Base-by-base conservation (phyloP, 2,888 invertebrate species). In the Microctonus brassicae region DNA sequence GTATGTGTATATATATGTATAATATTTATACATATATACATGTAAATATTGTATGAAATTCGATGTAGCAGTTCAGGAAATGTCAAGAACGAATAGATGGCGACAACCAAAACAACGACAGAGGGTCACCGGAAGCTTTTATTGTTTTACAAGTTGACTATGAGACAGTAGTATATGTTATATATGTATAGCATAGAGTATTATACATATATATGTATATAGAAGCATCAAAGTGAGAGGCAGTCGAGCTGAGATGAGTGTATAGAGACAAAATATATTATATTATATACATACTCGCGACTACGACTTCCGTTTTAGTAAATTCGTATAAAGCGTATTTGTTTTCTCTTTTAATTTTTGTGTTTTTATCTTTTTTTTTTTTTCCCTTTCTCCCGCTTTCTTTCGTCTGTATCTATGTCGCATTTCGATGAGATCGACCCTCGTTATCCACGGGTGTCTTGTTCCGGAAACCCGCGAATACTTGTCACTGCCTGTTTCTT, bases 141-240 rank as follows among this genome's bases (percentile, higher is more conserved):
- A 87, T 85, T 85, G 87, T 86, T 85, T 86, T 85, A 87, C 86
- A 85, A 86, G 87, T 85, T 86, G 80, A 79, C 77, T 72, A 75
- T 73, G 34, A 13, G 47, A 47, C 6, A 5, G 10, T n/a, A 53
- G 22, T 11, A 24, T 17, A 47, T 22, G 29, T 10, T 10, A 10
- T 36, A 36, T 36, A 10, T 1, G 36, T 10, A 36, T 10, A 36
- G 36, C 1, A 36, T 9, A 10, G 10, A 36, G 1, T 9, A 36
- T 9, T 36, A 36, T 5, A 36, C 10, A 36, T 36, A 36, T 10
- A 36, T 17, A 47, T 47, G 33, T 47, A 53, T 64, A n/a, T n/a
- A n/a, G n/a, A n/a, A n/a, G n/a, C n/a, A n/a, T n/a, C n/a, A n/a
- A n/a, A n/a, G n/a, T n/a, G n/a, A n/a, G n/a, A n/a, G n/a, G n/a